Base-by-base conservation (phyloP, 2,797 vertebrate genomes). In the Tiaroga cobitis region DNA sequence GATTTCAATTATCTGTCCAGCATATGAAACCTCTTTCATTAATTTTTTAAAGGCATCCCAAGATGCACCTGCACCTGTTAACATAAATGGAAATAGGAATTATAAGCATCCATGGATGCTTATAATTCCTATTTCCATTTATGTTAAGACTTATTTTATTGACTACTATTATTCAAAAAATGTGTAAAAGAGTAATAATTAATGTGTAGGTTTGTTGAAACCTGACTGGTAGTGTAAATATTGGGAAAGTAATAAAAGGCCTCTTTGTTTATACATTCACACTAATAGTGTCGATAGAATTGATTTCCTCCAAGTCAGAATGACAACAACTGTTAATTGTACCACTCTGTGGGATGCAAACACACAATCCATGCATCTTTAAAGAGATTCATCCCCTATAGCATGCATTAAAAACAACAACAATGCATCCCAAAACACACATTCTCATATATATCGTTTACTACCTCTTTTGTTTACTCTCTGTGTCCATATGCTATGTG, bases 401-500 rank as follows among this genome's bases (percentile, higher is more conserved):
- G 32, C 18, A 39, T 3, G n/a, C 77, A 80, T 80, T 65, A 26
- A 85, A 61, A 80, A 49, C 16, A 51, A 19, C 80, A 80, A 32
- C 82, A 69, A 61, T 34, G 26, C 6, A 19, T 69, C 54, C 37
- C 29, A 10, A 39, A 37, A 15, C 41, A 80, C 67, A 72, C 76
- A 73, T 85, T 85, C 74, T 80, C 83, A 34, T 49, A 72, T 49
- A 72, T 29, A 63, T 29, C 15, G 11, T 74, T 78, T 75, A 77
- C 26, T 68, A 43, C 69, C 56, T 74, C 80, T 68, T 84, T 87
- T 79, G 80, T 85, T 78, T 68, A 51, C 74, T 82, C 56, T 85
- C 46, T 79, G 43, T 51, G 54, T 8, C 74, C 87, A 80, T 82
- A 85, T 85, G 80, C 81, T 75, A 51, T 51, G 43, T 77, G 72